Base-by-base conservation (phyloP, 1,140 invertebrate species). In the Diabrotica virgifera region DNA sequence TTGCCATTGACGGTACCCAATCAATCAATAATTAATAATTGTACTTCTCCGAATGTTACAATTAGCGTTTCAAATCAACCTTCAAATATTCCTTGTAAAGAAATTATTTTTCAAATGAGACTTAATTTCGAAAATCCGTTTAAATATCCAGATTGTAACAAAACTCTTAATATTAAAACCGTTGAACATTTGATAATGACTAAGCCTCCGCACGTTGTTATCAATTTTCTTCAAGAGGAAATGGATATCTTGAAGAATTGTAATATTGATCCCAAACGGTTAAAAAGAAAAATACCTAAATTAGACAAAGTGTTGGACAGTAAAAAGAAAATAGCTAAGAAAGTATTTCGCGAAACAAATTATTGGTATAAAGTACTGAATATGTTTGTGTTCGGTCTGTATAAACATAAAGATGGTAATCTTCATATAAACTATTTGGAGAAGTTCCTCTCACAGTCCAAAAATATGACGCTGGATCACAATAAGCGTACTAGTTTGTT, bases 351-450 rank as follows among this genome's bases (percentile, higher is more conserved):
- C 11, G 64, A 67, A 13, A 66, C 62, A 6, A 52, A 59, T 40
- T 62, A 52, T 36, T 53, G 56, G 54, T 70, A 64, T 36, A 67
- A 56, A 36, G 13, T 63, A 12, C 11, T 70, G 5, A 70, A 70
- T 56, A 70, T 70, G 69, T 65, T 53, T 24, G 11, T 70, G 6
- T 70, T 70, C 36, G 69, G 69, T 2, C n/a, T 60, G 7, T 50
- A 52, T 7, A 46, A 53, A 38, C 6, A 67, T 13, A 38, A n/a
- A 7, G 53, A 65, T 35, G 69, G 69, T 12, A 56, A 54, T 13
- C 6, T 24, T 24, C 37, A 70, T 52, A 35, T 66, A 5, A 58
- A 68, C 40, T 60, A 36, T 65, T 63, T 70, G 40, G 62, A 56
- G 52, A 65, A 65, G 51, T 70, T 62, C 56, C 24, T 68, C 6